Evolutionary conservation across 1,140 invertebrate species (phyloP).

Genomic region (Oedothorax gibbosus): DNA sequence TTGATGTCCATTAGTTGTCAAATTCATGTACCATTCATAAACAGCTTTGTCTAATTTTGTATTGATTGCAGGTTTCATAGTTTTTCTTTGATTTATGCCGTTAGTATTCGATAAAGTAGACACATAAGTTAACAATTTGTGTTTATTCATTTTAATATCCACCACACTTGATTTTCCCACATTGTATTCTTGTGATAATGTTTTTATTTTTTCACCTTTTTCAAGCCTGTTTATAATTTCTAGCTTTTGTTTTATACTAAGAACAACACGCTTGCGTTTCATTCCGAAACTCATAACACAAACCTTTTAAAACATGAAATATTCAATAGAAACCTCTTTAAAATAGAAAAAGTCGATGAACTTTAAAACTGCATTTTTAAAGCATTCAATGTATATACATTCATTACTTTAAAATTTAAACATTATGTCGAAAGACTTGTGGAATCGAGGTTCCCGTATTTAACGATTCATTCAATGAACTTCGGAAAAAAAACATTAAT

Average conservation of each 20-base stretch:
- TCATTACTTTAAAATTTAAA: neutral
- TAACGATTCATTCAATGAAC: too few relatives aligned
- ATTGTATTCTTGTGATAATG: slow-evolving; percentile 24
- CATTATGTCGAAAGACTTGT: neutral
- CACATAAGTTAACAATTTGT: slow-evolving; percentile 25
- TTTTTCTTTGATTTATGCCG: slow-evolving; percentile 18
- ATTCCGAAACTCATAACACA: neutral
- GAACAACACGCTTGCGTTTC: slow-evolving; percentile 38
- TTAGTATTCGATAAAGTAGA: slow-evolving; percentile 4
- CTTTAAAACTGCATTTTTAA: neutral
- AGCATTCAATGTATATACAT: neutral
- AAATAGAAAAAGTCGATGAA: neutral
- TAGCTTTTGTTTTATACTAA: slow-evolving; percentile 19
- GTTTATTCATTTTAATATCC: slow-evolving; percentile 32
- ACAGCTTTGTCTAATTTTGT: slow-evolving; percentile 39
- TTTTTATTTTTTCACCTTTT: slow-evolving; percentile 11
- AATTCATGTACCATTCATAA: slow-evolving; percentile 10
- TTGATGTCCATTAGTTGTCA: neutral
- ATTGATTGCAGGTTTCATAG: slow-evolving; percentile 36
- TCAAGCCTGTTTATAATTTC: slow-evolving; percentile 37
- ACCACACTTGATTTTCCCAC: slow-evolving; percentile 16
- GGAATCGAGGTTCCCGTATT: too few relatives aligned
- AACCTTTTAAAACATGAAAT: neutral
- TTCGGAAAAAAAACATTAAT: too few relatives aligned
- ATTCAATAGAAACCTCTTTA: neutral